Percentiles rank a stretch among this genome's conserved stretches.
Conservation (phyloP, 2,888 invertebrate species). For the Melanotus villosus region DNA sequence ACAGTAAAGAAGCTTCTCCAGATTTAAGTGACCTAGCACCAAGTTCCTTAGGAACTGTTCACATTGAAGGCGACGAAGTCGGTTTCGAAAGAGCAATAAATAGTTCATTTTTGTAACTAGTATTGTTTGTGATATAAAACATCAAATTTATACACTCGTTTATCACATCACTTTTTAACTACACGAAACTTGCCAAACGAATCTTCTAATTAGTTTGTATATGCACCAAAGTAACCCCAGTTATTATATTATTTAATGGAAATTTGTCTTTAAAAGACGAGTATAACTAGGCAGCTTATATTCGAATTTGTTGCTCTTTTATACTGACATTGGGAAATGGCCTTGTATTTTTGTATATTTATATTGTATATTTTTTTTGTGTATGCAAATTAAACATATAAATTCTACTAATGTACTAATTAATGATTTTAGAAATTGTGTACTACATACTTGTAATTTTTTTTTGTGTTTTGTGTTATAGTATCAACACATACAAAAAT, state of each 20-base stretch:
- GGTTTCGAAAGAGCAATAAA: conserved; percentile 33
- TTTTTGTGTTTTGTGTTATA: neutral
- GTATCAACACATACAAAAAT: neutral
- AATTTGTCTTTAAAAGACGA: too few relatives aligned
- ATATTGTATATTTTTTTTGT: conserved; percentile 17
- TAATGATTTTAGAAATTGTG: neutral
- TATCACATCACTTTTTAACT: conserved; percentile 6
- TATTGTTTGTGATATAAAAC: conserved; percentile 18
- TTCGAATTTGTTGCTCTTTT: neutral
- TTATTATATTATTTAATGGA: too few relatives aligned
- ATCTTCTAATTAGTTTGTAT: too few relatives aligned
- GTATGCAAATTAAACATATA: conserved; percentile 2
- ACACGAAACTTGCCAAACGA: conserved; percentile 19
- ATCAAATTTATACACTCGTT: conserved; percentile 19
- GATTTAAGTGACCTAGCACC: conserved; percentile 35
- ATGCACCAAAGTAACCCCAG: too few relatives aligned
- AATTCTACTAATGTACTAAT: conserved; percentile 15
- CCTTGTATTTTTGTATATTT: conserved; percentile 39
- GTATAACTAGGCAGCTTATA: conserved; percentile 32
- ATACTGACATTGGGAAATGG: conserved; percentile 8
- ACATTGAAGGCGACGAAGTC: conserved; percentile 32
- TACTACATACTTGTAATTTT: neutral
- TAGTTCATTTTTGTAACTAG: conserved; percentile 31
- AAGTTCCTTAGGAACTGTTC: conserved; percentile 13
- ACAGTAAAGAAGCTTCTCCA: conserved; percentile 44